A percentile compares a stretch with the other conserved stretches of the same genome.
Conservation (phyloP, 2,888 invertebrate species). For the Catocala nupta region DNA sequence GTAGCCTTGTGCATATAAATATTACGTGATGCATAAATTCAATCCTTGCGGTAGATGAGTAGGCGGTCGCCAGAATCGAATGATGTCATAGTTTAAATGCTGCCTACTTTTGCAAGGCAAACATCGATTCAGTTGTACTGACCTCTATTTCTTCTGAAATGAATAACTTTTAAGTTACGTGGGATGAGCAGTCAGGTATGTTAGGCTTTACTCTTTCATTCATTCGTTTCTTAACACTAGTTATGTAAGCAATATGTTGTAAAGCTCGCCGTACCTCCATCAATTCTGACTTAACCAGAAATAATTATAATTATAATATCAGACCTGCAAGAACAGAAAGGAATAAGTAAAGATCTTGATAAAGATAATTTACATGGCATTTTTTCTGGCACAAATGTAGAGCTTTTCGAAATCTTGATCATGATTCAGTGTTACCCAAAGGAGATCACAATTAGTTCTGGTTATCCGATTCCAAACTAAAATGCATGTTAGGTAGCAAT, state of each 20-base stretch:
- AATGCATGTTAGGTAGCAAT: no score
- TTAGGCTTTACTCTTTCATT: conserved; percentile 4
- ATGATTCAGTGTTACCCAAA: no score
- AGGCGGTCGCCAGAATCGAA: conserved; percentile 47
- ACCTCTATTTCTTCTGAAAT: conserved; percentile 31
- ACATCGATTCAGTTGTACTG: conserved; percentile 26
- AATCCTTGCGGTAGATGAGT: conserved; percentile 35
- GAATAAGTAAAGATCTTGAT: no score
- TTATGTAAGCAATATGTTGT: background rate
- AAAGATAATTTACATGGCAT: no score
- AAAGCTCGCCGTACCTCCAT: no score
- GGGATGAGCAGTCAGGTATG: conserved; percentile 7
- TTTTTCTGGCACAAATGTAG: no score
- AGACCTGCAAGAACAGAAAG: no score
- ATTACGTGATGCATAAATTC: conserved; percentile 36
- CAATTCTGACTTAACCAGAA: no score
- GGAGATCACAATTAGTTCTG: no score
- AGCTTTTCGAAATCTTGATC: no score
- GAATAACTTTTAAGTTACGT: conserved; percentile 8
- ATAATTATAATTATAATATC: no score
- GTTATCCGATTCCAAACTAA: no score
- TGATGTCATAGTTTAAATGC: conserved; percentile 43
- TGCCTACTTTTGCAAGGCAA: conserved; percentile 32
- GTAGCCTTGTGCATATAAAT: conserved; percentile 18
- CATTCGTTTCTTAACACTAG: background rate